Evolutionary conservation across 2,888 invertebrate genomes (phyloP).

Genomic region (Aleiodes alternator): DNA sequence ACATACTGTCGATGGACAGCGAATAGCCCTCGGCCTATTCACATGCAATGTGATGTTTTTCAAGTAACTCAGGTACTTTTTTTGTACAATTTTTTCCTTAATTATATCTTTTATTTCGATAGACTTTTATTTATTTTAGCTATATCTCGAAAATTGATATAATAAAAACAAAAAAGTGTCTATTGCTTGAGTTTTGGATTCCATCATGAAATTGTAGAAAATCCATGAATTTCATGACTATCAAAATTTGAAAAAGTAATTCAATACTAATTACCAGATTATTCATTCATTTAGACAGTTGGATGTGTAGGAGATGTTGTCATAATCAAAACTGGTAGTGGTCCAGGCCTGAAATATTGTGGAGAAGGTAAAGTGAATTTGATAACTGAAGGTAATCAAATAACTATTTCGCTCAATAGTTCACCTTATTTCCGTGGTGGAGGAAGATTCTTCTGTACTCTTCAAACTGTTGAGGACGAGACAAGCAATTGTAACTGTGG

Average conservation of each 20-base stretch:
- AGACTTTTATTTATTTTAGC: too few relatives aligned
- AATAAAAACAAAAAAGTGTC: too few relatives aligned
- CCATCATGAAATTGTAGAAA: neutral
- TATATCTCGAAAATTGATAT: too few relatives aligned
- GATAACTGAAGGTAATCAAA: slow-evolving; percentile 60
- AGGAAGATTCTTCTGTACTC: slow-evolving; percentile 77
- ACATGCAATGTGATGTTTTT: slow-evolving; percentile 76
- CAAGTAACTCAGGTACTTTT: slow-evolving; percentile 76
- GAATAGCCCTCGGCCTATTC: slow-evolving; percentile 69
- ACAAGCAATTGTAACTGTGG: slow-evolving; percentile 77
- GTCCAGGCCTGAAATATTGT: slow-evolving; percentile 78
- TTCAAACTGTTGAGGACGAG: slow-evolving; percentile 61
- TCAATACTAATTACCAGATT: neutral
- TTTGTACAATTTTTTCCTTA: neutral
- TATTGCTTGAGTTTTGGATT: too few relatives aligned
- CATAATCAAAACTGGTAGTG: slow-evolving; percentile 76
- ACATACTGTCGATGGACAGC: slow-evolving; percentile 78
- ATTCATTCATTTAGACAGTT: slow-evolving; percentile 71
- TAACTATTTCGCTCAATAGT: slow-evolving; percentile 63
- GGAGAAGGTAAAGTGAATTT: slow-evolving; percentile 74
- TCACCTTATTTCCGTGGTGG: slow-evolving; percentile 67
- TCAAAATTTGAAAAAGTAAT: neutral
- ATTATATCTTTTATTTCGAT: neutral
- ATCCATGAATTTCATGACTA: neutral
- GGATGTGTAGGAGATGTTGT: slow-evolving; percentile 77